These are phyloP conservation scores for Odocoileus virginianus DNA, from an alignment of 2,113 vertebrate genomes.

Conservation along the genomic window DNA sequence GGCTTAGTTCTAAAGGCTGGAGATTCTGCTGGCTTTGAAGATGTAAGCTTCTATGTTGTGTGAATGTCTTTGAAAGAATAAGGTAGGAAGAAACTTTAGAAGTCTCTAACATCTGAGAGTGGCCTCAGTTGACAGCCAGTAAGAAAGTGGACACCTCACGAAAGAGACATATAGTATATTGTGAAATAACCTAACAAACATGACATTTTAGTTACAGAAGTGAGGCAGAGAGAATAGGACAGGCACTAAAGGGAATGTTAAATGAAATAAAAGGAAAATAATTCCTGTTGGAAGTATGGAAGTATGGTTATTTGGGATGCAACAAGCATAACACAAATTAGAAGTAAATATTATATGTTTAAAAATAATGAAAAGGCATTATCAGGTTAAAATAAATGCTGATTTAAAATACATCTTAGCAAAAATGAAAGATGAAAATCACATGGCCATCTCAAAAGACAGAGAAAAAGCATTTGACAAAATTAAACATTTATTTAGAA, in stretches of 20 bases:
- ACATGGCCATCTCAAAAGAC: background rate
- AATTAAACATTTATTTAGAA: background rate
- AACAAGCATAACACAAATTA: background rate
- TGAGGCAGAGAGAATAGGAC: background rate
- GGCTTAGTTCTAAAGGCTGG: background rate
- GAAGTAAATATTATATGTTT: background rate
- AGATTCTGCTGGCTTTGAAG: background rate
- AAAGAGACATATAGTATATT: background rate
- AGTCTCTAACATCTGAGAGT: background rate
- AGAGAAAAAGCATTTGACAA: background rate
- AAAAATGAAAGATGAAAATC: background rate
- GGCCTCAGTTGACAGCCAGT: background rate
- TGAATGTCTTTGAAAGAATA: background rate
- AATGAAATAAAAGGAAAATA: background rate
- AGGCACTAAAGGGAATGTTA: background rate
- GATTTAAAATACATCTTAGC: background rate
- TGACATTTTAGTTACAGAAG: background rate
- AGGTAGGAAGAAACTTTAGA: background rate
- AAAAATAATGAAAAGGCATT: background rate
- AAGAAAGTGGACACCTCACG: background rate
- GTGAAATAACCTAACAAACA: background rate
- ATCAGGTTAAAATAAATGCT: background rate
- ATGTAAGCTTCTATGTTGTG: background rate
- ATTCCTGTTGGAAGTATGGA: background rate
- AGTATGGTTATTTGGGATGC: background rate